Percentiles rank a stretch among this genome's conserved stretches.
Evolutionary conservation across 2,888 invertebrate genomes (phyloP).

Genomic region (Cosmia trapezina): DNA sequence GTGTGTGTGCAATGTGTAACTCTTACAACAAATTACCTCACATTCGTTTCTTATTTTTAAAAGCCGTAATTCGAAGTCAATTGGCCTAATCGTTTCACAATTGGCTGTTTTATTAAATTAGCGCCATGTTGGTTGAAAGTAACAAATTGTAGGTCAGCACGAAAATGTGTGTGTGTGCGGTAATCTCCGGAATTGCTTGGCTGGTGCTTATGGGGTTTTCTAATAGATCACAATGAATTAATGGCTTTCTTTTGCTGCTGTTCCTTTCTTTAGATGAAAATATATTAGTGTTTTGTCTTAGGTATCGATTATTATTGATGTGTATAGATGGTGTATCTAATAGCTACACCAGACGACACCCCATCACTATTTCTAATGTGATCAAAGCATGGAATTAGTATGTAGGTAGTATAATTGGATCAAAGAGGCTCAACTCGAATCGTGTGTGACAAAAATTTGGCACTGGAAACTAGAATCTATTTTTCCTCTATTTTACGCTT

Average conservation of each 20-base stretch:
- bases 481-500: background rate
- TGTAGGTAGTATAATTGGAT: background rate
- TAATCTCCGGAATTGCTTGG: slow-evolving; percentile 27
- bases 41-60: slow-evolving; percentile 34
- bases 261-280: background rate
- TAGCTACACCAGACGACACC: background rate
- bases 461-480: background rate
- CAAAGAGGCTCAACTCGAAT: no score
- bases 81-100: slow-evolving; percentile 61
- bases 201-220: slow-evolving; percentile 8
- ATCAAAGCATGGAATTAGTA: slow-evolving; percentile 5
- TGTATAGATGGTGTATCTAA: no score
- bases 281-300: background rate
- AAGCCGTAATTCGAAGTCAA: slow-evolving; percentile 54
- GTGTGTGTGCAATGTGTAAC: background rate
- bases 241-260: background rate
- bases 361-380: background rate
- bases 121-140: slow-evolving; percentile 43
- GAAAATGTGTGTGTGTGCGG: slow-evolving; percentile 29
- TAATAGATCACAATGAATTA: no score
- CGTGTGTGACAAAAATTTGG: background rate
- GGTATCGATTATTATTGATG: background rate
- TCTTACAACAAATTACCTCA: slow-evolving; percentile 16
- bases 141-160: slow-evolving; percentile 42
- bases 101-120: slow-evolving; percentile 59